Conservation (phyloP, 1,140 invertebrate genomes). For the Diachasma alloeum region DNA sequence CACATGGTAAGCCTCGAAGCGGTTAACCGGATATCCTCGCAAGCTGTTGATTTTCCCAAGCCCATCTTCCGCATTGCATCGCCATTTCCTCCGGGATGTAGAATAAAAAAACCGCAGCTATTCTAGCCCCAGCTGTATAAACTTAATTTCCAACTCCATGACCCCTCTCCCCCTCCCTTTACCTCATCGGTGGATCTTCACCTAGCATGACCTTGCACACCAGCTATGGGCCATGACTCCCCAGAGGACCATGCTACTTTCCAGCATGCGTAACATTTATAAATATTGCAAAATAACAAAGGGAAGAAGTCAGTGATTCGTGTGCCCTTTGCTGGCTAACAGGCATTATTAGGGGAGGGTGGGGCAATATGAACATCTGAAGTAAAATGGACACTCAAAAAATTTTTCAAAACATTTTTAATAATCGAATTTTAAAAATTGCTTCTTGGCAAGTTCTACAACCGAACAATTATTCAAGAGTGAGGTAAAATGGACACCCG, state of each 20-base stretch:
- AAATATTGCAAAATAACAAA: not conserved
- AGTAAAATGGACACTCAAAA: no score
- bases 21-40: conserved; percentile 26
- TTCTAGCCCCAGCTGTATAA: not conserved
- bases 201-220: not conserved
- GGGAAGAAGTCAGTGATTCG: not conserved
- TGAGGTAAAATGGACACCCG: no score
- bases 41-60: conserved; percentile 30
- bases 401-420: no score
- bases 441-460: no score
- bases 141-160: not conserved
- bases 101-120: not conserved
- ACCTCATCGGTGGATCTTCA: not conserved
- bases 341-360: no score
- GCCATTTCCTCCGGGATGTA: conserved; percentile 7
- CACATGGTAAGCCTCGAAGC: not conserved
- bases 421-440: no score
- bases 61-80: conserved; percentile 3
- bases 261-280: not conserved
- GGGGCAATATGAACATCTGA: no score
- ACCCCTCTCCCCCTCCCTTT: not conserved
- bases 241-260: not conserved
- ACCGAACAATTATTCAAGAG: no score
- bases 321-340: no score
- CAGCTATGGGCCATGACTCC: not conserved